phyloP scores from a whole-genome alignment of 2,113 vertebrate genomes.

The Onychostruthus taczanowskii region DNA sequence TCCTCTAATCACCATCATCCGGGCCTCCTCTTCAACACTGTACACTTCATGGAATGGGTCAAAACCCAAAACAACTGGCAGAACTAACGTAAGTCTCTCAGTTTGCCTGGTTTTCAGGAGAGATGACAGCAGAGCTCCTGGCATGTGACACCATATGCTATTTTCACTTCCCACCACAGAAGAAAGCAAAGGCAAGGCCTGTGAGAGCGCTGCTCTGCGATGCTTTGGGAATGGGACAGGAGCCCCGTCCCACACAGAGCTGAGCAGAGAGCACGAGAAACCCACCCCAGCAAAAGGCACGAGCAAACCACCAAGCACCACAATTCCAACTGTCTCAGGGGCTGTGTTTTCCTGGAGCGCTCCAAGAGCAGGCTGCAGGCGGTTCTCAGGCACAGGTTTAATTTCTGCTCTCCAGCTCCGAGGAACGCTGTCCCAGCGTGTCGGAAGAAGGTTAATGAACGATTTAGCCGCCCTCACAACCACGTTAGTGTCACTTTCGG shows the following conservation, averaged over 20 bases:
- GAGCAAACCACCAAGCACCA: not conserved
- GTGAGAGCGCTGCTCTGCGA: rapidly evolving
- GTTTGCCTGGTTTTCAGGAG: not conserved
- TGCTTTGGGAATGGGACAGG: rapidly evolving
- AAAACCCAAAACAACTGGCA: not conserved
- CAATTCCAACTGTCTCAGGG: not conserved
- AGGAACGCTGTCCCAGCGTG: not conserved
- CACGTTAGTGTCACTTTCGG: constrained; percentile 58
- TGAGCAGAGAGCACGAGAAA: not conserved
- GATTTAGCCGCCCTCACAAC: constrained; percentile 36
- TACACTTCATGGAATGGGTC: rapidly evolving
- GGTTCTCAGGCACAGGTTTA: not conserved
- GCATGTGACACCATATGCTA: not conserved
- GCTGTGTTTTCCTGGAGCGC: rapidly evolving
- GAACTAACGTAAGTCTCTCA: not conserved
- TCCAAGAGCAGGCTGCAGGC: not conserved
- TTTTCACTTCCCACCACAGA: not conserved
- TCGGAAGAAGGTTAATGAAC: constrained; percentile 59
- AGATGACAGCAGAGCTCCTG: not conserved
- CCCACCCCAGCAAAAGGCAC: not conserved
- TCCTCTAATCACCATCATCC: not conserved
- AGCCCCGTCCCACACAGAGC: not conserved
- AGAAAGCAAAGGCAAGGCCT: not conserved
- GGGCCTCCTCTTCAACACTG: not conserved
- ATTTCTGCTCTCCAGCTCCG: not conserved